Evolutionary conservation across 2,888 invertebrate species (phyloP), one percentile per base, ranked within the genome.

Genomic region (Ethmia dodecea): DNA sequence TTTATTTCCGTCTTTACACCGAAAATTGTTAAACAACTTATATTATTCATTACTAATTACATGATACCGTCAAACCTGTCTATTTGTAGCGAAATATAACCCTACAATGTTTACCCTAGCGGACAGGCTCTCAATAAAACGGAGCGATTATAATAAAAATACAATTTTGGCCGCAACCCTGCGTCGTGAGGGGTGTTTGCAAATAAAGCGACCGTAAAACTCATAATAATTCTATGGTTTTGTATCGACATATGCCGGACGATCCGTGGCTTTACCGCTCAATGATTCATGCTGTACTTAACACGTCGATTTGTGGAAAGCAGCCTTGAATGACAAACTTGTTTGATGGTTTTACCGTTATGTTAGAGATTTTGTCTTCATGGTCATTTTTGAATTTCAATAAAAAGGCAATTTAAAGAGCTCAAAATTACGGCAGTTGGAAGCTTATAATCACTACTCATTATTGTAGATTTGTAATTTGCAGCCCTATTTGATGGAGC

Each of bases 61-160:
- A 59, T 38, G 55, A 58, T 55, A 66, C 60, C 58, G 49, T 54
- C 52, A 45, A 49, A 49, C 51, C 43, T 52, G 52, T 52, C 55
- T 59, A 58, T 57, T 57, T 65, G 57, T 66, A 57, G 52, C 44
- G 45, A 60, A 67, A 68, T 52, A 58, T 49, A 60, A 65, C 65
- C 65, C 64, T 62, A 71, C 58, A 66, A 68, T 79, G 65, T 84
- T 80, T 75, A 79, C 81, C 72, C 74, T 67, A 65, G 59, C 60
- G 57, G 57, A 64, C 66, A 56, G 62, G 62, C 55, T 70, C 69
- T 72, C 70, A 64, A 79, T 77, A 72, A 75, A 77, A 69, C 61
- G 60, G 56, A 65, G 73, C 77, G 68, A 80, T 86, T 84, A 84
- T 74, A 81, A 84, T 86, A 84, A 84, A 84, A 84, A 84, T 83